A percentile compares a stretch with the other conserved stretches of the same genome.
phyloP scores from a whole-genome alignment of 2,888 invertebrate species.

The Copidosoma aretas region DNA sequence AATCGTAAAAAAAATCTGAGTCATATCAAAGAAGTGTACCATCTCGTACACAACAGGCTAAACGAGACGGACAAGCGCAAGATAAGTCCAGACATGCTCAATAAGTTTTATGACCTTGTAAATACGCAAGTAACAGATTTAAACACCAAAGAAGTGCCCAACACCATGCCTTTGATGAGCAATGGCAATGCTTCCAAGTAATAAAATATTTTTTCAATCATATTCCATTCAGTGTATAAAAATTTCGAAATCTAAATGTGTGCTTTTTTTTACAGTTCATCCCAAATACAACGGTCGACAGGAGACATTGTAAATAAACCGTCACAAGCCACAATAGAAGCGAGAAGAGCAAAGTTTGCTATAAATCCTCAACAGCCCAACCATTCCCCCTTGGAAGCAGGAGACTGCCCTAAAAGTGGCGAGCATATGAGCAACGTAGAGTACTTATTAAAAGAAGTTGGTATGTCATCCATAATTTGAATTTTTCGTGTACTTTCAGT shows the following conservation, averaged over 20 bases:
- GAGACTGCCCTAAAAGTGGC: too few species aligned
- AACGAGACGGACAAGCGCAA: conserved; percentile 11
- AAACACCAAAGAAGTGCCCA: not conserved
- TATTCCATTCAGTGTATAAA: not conserved
- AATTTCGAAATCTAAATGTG: too few species aligned
- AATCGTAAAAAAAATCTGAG: conserved; percentile 22
- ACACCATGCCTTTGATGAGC: conserved; percentile 11
- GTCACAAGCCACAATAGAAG: too few species aligned
- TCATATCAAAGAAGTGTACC: conserved; percentile 44
- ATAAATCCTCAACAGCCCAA: conserved; percentile 2
- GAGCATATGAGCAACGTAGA: not conserved
- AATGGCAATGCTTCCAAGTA: conserved; percentile 11
- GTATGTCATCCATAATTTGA: too few species aligned
- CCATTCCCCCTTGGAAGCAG: conserved; percentile 19
- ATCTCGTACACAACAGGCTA: conserved; percentile 33
- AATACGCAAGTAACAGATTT: not conserved
- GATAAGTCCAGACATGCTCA: conserved; percentile 19
- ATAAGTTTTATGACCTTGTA: conserved; percentile 15
- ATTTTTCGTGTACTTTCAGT: too few species aligned
- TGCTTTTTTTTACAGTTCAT: not conserved
- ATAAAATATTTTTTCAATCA: conserved; percentile 3
- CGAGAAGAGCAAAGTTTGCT: too few species aligned
- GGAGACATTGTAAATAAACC: not conserved
- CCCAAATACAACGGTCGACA: not conserved
- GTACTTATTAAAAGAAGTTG: not conserved